Conservation (phyloP, 2,797 vertebrate species). For the Adelosebastes latens region DNA sequence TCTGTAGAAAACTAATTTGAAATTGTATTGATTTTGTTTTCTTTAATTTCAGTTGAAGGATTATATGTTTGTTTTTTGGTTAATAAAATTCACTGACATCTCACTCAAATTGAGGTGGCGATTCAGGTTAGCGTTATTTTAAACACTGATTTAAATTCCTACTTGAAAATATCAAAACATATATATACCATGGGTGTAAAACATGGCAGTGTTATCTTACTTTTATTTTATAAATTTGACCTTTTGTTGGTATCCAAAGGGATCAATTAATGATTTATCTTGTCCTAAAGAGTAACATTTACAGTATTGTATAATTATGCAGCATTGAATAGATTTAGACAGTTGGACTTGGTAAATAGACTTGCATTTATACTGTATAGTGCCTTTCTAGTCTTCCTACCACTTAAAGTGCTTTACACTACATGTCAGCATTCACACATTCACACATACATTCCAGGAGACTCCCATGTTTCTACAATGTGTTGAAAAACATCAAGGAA, state of each 20-base stretch:
- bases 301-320: background rate
- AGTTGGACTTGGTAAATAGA: too few species aligned
- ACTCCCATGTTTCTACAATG: too few species aligned
- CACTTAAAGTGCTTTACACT: too few species aligned
- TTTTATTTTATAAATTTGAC: background rate
- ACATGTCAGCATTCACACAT: too few species aligned
- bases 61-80: background rate
- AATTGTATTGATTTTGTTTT: background rate
- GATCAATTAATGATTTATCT: background rate
- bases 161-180: too few species aligned
- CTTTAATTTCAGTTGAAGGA: background rate
- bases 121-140: background rate
- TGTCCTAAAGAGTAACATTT: background rate
- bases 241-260: background rate
- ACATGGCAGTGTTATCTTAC: too few species aligned
- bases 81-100: background rate
- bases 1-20: too few species aligned
- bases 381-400: too few species aligned
- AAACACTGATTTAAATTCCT: background rate
- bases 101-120: background rate
- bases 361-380: too few species aligned
- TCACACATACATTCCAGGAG: too few species aligned
- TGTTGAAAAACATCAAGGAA: too few species aligned
- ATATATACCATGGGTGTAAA: too few species aligned
- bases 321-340: background rate